These are phyloP conservation scores for Blastobasis adustella DNA, from an alignment of 2,888 invertebrate species.

Conservation along the genomic window DNA sequence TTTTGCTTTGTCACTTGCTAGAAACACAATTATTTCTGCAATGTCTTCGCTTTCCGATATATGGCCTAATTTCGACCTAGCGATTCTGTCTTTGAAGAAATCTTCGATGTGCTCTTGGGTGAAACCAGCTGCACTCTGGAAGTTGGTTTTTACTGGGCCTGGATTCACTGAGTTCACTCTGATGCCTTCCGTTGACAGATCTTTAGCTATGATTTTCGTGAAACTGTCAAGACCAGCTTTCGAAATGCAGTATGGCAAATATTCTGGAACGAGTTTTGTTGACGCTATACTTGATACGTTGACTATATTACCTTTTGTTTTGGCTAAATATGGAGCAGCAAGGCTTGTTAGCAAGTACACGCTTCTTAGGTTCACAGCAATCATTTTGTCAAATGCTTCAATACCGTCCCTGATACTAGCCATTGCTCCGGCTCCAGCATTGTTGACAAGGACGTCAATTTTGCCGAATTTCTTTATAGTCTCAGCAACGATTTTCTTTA, in stretches of 20 bases:
- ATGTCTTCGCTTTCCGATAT: constrained; percentile 7
- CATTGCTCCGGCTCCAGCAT: constrained; percentile 12
- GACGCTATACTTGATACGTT: constrained; percentile 16
- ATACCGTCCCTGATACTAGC: constrained; percentile 6
- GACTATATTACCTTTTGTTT: constrained; percentile 17
- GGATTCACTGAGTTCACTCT: constrained; percentile 81
- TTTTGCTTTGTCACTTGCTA: constrained; percentile 12
- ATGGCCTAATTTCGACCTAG: constrained; percentile 2
- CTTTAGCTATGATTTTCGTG: constrained; percentile 79
- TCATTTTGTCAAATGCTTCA: constrained; percentile 13
- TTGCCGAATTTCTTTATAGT: constrained; percentile 13
- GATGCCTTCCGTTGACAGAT: constrained; percentile 66
- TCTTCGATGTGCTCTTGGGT: background rate
- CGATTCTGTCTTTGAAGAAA: background rate
- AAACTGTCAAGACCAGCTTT: constrained; percentile 84
- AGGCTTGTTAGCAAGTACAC: constrained; percentile 12
- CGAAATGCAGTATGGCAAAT: constrained; percentile 74
- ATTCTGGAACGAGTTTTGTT: background rate
- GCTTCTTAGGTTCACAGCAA: constrained; percentile 13
- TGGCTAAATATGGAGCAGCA: constrained; percentile 12
- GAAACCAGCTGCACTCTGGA: constrained; percentile 1
- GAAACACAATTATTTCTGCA: constrained; percentile 9
- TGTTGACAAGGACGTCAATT: constrained; percentile 18
- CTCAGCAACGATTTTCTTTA: constrained; percentile 11
- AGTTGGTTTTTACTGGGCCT: constrained; percentile 72